Conservation (phyloP, 1,140 invertebrate genomes). For the Dryas iulia region DNA sequence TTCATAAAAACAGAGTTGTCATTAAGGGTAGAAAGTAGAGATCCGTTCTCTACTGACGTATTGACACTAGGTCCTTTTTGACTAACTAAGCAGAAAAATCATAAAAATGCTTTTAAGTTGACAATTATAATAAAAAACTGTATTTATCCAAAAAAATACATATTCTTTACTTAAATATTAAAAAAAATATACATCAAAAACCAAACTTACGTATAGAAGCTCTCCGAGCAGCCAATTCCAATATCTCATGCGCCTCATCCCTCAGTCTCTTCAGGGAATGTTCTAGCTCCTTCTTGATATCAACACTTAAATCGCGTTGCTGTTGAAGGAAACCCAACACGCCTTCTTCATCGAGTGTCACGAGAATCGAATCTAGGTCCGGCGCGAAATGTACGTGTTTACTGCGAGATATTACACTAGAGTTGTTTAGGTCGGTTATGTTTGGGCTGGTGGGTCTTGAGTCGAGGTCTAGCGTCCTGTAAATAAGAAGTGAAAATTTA, state of each 20-base stretch:
- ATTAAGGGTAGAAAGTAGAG: too few species aligned
- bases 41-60: too few species aligned
- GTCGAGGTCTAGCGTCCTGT: slow-evolving; percentile 43
- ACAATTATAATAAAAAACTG: too few species aligned
- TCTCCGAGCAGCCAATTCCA: slow-evolving; percentile 81
- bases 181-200: neutral
- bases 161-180: too few species aligned
- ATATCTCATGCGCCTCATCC: slow-evolving; percentile 84
- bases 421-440: slow-evolving; percentile 45
- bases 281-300: slow-evolving; percentile 82
- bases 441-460: slow-evolving; percentile 44
- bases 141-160: too few species aligned
- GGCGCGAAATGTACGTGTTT: slow-evolving; percentile 86
- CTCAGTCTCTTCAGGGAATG: slow-evolving; percentile 84
- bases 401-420: slow-evolving; percentile 54
- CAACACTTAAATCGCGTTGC: slow-evolving; percentile 81
- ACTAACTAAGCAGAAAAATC: too few species aligned
- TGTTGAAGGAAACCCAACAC: slow-evolving; percentile 55
- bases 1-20: too few species aligned
- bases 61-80: too few species aligned
- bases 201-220: slow-evolving; percentile 45
- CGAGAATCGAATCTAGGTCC: slow-evolving; percentile 83
- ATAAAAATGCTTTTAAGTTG: too few species aligned
- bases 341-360: slow-evolving; percentile 81
- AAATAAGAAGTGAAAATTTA: neutral